A percentile compares a stretch with the other conserved stretches of the same genome.
These are phyloP conservation scores for Cliona cf. orientalis DNA, from an alignment of 37 sponge, comb jelly and placozoan genomes.

Conservation along the genomic window DNA sequence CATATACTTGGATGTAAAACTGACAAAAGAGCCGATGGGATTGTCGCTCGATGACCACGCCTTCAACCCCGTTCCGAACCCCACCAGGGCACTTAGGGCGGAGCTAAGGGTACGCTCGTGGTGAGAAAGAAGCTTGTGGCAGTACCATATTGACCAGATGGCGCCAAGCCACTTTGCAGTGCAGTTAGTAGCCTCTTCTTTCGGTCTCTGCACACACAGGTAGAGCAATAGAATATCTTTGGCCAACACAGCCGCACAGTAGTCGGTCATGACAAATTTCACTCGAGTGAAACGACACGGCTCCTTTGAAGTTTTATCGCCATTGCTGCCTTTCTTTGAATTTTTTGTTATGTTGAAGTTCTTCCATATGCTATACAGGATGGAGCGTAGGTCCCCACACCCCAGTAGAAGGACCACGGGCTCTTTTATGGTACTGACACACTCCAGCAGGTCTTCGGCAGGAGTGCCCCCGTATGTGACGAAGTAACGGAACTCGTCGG, in stretches of 20 bases:
- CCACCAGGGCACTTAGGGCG: slow-evolving; percentile 17
- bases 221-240: slow-evolving; percentile 50
- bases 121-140: slow-evolving; percentile 36
- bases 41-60: neutral
- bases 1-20: neutral
- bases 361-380: slow-evolving; percentile 58
- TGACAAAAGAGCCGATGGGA: slow-evolving; percentile 6
- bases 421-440: neutral
- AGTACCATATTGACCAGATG: slow-evolving; percentile 66
- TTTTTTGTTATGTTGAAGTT: no score
- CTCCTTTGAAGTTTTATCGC: neutral
- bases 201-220: slow-evolving; percentile 9
- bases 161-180: slow-evolving; percentile 30
- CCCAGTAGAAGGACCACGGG: slow-evolving; percentile 42
- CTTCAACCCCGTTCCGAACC: neutral
- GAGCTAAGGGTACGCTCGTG: slow-evolving; percentile 8
- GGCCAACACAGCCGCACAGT: slow-evolving; percentile 32
- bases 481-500: slow-evolving; percentile 5
- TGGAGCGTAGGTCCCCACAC: slow-evolving; percentile 58
- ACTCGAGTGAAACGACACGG: slow-evolving; percentile 25
- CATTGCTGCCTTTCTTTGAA: no score
- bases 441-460: slow-evolving; percentile 43
- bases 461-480: slow-evolving; percentile 48
- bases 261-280: slow-evolving; percentile 45
- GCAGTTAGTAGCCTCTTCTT: neutral